Evolutionary conservation across 1,140 invertebrate genomes (phyloP), one percentile per base, ranked within the genome.

Genomic region (Drosophila seguyi): DNA sequence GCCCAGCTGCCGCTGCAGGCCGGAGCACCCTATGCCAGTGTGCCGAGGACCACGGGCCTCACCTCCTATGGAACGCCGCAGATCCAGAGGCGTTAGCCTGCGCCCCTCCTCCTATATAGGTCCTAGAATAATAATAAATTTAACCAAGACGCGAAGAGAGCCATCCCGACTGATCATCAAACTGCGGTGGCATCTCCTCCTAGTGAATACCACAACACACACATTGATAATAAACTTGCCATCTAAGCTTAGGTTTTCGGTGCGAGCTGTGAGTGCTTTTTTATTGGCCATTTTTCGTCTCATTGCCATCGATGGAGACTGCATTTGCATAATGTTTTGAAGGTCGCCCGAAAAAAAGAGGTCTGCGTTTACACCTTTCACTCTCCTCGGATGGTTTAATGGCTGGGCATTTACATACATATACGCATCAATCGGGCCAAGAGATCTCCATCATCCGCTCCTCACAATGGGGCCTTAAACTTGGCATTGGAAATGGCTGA

Each of bases 31-130:
- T 92, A 91, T 34, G 76, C 83, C 55, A 68, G 77, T 22, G 62
- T 92, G 55, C 84, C 86, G 0, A 66, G 61, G 42, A 88, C 84
- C 39, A 87, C 84, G 10, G 91, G 81, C 5, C 79, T 92, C 10
- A 92, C 91, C 20, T 92, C 91, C 14, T 92, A 92, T 7, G 91
- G 91, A 4, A 92, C 91, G 14, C 66, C 79, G 31, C 80, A 91
- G 68, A 75, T 90, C 34, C 91, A 92, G 44, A 75, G 91, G 22
- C 90, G 85, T 38, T 90, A 75, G 20, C 7, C 53, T 10, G 20
- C n/a, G n/a, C n/a, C n/a, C n/a, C n/a, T 8, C 14, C 18, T 41
- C 45, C 38, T 18, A 20, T 13, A 10, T 47, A 47, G 52, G 14
- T 38, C 18, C 42, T 76, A 76, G 55, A 75, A 63, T 79, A 76